Conservation (phyloP, 2,888 invertebrate species). For the Eupithecia pulchellata region DNA sequence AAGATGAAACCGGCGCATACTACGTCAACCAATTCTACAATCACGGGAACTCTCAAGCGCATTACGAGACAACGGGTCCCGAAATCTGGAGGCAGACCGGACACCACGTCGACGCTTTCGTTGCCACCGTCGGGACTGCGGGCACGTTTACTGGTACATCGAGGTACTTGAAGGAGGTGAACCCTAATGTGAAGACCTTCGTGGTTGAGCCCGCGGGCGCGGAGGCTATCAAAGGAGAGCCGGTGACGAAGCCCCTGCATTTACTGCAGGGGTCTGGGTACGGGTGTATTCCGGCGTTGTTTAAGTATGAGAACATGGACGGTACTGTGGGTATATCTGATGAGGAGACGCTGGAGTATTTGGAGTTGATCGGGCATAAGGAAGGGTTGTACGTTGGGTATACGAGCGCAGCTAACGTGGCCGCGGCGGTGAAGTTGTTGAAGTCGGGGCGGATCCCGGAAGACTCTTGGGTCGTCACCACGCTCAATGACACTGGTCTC, state of each 20-base stretch:
- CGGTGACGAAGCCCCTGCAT: constrained; percentile 75
- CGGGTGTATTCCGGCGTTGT: constrained; percentile 72
- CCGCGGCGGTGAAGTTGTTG: constrained; percentile 74
- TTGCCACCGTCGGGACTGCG: constrained; percentile 75
- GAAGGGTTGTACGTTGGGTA: constrained; percentile 79
- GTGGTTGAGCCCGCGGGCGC: constrained; percentile 77
- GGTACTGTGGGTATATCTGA: constrained; percentile 72
- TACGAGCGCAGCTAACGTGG: constrained; percentile 78
- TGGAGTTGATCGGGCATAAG: constrained; percentile 68
- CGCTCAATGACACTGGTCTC: constrained; percentile 72
- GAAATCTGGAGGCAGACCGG: constrained; percentile 81
- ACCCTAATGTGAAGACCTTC: constrained; percentile 65
- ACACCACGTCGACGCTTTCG: constrained; percentile 72
- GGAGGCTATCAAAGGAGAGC: constrained; percentile 72
- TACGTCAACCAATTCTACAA: constrained; percentile 78
- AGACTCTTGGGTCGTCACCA: constrained; percentile 76
- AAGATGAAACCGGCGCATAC: constrained; percentile 68
- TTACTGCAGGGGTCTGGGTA: constrained; percentile 79
- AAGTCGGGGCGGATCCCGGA: constrained; percentile 69
- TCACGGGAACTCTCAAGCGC: constrained; percentile 64
- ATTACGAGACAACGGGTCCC: constrained; percentile 76
- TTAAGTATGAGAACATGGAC: constrained; percentile 72
- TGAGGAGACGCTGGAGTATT: constrained; percentile 70
- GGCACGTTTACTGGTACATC: constrained; percentile 75
- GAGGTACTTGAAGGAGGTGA: constrained; percentile 73